Conservation (phyloP, 2,113 vertebrate genomes). For the Potamarius usumacintae region DNA sequence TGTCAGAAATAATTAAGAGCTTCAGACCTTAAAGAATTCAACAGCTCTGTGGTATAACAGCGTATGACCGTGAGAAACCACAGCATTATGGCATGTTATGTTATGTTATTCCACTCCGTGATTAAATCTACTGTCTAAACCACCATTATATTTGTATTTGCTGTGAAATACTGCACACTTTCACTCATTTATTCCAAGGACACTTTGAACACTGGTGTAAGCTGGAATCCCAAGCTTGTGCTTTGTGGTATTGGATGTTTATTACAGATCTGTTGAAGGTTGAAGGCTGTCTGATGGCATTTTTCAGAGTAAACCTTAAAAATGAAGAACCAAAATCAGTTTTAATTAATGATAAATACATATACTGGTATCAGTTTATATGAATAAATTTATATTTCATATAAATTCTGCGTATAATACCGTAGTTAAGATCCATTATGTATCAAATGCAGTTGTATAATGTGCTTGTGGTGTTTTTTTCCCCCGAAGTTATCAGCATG, state of each 20-base stretch:
- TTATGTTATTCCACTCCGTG: not conserved
- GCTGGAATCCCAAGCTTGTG: not conserved
- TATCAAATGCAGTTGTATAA: not conserved
- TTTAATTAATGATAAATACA: not conserved
- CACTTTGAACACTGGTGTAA: not conserved
- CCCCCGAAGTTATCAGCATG: not conserved
- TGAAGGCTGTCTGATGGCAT: not conserved
- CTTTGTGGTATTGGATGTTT: not conserved
- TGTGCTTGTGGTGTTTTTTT: not conserved
- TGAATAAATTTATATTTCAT: not conserved
- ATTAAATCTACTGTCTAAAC: not conserved
- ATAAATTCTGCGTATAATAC: not conserved
- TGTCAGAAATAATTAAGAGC: not conserved
- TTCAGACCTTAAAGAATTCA: not conserved
- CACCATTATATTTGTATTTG: not conserved
- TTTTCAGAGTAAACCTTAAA: not conserved
- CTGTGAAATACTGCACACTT: not conserved
- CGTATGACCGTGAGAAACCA: not conserved
- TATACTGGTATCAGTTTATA: not conserved
- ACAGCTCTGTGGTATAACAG: not conserved
- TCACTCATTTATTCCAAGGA: not conserved
- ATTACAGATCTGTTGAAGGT: not conserved
- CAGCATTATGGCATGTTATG: not conserved
- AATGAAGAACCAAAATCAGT: not conserved
- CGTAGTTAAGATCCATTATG: too few species aligned